Evolutionary conservation across 2,888 invertebrate genomes (phyloP), one percentile per base, ranked within the genome.

Genomic region (Netelia fuscicornis): DNA sequence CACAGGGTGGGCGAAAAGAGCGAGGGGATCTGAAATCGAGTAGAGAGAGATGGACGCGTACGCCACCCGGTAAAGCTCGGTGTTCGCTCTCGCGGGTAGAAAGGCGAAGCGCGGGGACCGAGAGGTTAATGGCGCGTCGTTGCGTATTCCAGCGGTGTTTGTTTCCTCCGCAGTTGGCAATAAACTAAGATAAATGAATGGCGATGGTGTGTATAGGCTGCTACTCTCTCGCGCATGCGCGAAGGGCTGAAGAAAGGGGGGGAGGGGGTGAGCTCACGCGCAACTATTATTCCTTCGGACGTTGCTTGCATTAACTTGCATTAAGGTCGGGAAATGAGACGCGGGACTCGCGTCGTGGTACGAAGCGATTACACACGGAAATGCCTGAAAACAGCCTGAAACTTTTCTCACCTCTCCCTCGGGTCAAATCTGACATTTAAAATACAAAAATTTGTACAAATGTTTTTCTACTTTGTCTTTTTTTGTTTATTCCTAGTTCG

Each of bases 161-260:
- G 92, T 92, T 92, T 91, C 90, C 90, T 80, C 90, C 91, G 89
- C 90, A 91, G 92, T 91, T 90, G 91, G 91, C 91, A 92, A 92
- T 92, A 92, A 92, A 92, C 92, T 92, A 91, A 92, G 92, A 92
- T 92, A 92, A 92, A 92, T 92, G 92, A 91, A 91, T 92, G 91
- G 90, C 88, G 89, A 88, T 90, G 90, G 90, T 90, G 13, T 58
- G n/a, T 56, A 30, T 62, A 20, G 10, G 58, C 5, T 20, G 9
- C 8, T 20, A 1, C 8, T 10, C 20, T 17, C 23, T 17, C 20
- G 11, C 48, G 13, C 48, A 13, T 48, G 48, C 10, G 13, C 48
- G 48, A 3, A 6, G 48, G 10, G 48, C 0, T 3, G 48, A 10
- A 1, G 48, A 1, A 8, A 2, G 48, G 3, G 48, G 13, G 1